Base-by-base conservation (phyloP, 1,140 invertebrate genomes). In the Platyscapa corneri region DNA sequence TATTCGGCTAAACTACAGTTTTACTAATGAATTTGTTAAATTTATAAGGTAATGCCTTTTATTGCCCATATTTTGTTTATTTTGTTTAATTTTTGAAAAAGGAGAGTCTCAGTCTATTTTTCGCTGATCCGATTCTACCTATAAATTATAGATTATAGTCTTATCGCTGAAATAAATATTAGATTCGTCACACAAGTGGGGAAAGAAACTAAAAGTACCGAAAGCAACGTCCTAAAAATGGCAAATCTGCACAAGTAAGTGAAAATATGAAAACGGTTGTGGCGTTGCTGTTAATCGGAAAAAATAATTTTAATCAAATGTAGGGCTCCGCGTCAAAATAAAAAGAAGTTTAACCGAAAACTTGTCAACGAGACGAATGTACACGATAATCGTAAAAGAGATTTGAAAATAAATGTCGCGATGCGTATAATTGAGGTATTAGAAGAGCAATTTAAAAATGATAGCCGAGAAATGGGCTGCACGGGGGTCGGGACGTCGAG, bases 341-440 rank as follows among this genome's bases (percentile, higher is more conserved):
- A 7, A 42, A 74, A 74, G 70, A 74, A 37, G 6, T 74, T 42
- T 3, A n/a, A n/a, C n/a, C n/a, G 39, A 42, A 74, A 7, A 42
- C 23, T 74, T 23, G 18, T 42, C 23, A 12, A 74, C 8, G 14
- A 42, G 1, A 27, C 23, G 42, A 6, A 27, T 16, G 37, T n/a
- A n/a, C n/a, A n/a, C n/a, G 20, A 42, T 39, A 74, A 27, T 74
- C 18, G 8, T 74, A 74, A 74, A 74, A 74, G 70, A 74, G 70
- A 6, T 32, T 74, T 74, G 70, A 74, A 74, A 10, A 74, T 23
- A 42, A 37, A 74, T 74, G n/a, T 74, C n/a, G 37, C 42, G 16
- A n/a, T 27, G 42, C 27, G 20, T 74, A 42, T 74, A n/a, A 42
- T 42, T n/a, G 2, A 20, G 42, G 42, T 42, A 34, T 7, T 27